phyloP scores from a whole-genome alignment of 2,888 invertebrate species.

The Lutraria lutraria region DNA sequence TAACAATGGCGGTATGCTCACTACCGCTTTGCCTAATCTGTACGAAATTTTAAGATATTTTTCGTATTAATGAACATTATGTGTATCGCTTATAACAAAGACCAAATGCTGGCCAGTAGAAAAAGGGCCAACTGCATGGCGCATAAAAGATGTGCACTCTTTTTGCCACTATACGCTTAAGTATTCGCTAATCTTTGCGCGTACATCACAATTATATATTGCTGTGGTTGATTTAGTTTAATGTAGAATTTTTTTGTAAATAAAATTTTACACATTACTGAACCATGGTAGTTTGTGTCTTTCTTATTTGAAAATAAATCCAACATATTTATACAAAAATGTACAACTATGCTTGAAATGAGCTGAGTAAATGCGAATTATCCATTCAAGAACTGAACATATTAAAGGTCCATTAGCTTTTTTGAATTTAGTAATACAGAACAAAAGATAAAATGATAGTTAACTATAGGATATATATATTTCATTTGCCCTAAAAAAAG shows the following conservation, averaged over 20 bases:
- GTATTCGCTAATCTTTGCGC: constrained; percentile 47
- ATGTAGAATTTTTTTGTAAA: constrained; percentile 68
- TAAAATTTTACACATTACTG: constrained; percentile 68
- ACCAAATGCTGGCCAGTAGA: constrained; percentile 23
- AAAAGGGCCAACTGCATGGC: not conserved
- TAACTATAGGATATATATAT: too few species aligned
- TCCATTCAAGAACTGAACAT: too few species aligned
- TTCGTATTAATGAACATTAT: constrained; percentile 13
- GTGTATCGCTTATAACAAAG: constrained; percentile 16
- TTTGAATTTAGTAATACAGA: too few species aligned
- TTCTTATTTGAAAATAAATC: not conserved
- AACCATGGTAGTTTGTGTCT: not conserved
- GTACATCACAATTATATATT: constrained; percentile 46
- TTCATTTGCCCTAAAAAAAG: too few species aligned
- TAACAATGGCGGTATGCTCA: not conserved
- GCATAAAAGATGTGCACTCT: constrained; percentile 32
- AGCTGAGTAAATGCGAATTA: too few species aligned
- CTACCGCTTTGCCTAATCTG: constrained; percentile 17
- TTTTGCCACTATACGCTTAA: constrained; percentile 40
- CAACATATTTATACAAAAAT: not conserved
- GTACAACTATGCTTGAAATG: too few species aligned
- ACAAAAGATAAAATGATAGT: too few species aligned
- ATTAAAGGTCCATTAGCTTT: too few species aligned
- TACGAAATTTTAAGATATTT: constrained; percentile 21
- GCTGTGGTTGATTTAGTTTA: constrained; percentile 58